Conservation (phyloP, 2,888 invertebrate genomes). For the Brachylomia viminalis region DNA sequence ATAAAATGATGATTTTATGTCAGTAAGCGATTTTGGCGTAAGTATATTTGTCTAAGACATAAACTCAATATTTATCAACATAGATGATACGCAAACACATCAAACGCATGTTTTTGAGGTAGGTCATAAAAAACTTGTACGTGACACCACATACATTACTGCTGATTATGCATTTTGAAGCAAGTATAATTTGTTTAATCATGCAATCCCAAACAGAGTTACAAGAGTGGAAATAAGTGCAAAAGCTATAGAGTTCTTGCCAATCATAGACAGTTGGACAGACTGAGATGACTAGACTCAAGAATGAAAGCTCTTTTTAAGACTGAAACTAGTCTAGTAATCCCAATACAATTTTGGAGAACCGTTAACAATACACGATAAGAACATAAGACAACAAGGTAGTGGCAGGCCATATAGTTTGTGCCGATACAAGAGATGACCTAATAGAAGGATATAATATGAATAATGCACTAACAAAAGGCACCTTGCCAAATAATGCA, state of each 20-base stretch:
- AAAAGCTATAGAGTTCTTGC: not conserved
- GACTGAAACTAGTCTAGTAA: not conserved
- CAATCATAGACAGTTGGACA: not conserved
- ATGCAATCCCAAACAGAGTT: not conserved
- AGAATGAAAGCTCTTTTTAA: not conserved
- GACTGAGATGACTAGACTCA: not conserved
- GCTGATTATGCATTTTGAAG: conserved; percentile 2
- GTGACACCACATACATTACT: conserved; percentile 33
- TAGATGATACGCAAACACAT: conserved; percentile 52
- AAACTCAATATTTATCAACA: conserved; percentile 55
- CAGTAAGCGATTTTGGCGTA: conserved; percentile 43
- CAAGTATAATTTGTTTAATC: not conserved
- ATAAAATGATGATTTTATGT: conserved; percentile 15
- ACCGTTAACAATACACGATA: not conserved
- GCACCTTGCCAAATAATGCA: conserved; percentile 4
- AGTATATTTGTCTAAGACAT: conserved; percentile 47
- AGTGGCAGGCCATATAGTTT: not conserved
- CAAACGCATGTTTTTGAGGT: conserved; percentile 42
- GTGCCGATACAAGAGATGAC: not conserved
- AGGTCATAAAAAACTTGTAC: conserved; percentile 37
- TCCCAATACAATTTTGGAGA: not conserved
- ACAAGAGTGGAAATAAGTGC: not conserved
- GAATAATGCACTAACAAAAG: not conserved
- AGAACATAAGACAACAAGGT: not conserved
- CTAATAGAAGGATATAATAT: not conserved